Evolutionary conservation across 2,888 invertebrate species (phyloP).

Genomic region (Caenorhabditis afra): DNA sequence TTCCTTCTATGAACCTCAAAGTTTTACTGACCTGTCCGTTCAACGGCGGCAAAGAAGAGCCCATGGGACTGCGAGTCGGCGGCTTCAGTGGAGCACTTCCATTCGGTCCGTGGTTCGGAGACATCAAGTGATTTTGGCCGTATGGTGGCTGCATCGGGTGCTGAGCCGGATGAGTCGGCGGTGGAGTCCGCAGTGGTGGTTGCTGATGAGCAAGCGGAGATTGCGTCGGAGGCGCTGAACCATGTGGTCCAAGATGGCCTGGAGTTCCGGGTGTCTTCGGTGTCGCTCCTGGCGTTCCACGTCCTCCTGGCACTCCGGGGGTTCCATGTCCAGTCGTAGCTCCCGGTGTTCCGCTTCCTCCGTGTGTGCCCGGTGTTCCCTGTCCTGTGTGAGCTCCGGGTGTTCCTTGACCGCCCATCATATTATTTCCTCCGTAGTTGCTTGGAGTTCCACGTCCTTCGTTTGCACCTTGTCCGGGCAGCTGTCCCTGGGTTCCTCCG

Average conservation of each 20-base stretch:
- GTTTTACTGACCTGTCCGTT: slow-evolving; percentile 47
- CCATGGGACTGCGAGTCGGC: slow-evolving; percentile 29
- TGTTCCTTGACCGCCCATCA: not conserved
- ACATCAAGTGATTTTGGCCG: slow-evolving; percentile 21
- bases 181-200: slow-evolving; percentile 2
- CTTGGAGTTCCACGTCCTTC: too few relatives aligned
- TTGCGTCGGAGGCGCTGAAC: not conserved
- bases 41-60: slow-evolving; percentile 31
- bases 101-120: slow-evolving; percentile 24
- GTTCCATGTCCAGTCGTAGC: not conserved
- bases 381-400: not conserved
- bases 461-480: too few relatives aligned
- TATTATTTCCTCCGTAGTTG: too few relatives aligned
- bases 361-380: not conserved
- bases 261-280: slow-evolving; percentile 24
- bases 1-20: too few relatives aligned
- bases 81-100: slow-evolving; percentile 21
- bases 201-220: slow-evolving; percentile 34
- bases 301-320: not conserved
- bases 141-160: slow-evolving; percentile 30
- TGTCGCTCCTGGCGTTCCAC: slow-evolving; percentile 12
- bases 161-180: slow-evolving; percentile 2
- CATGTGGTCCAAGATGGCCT: slow-evolving; percentile 10
- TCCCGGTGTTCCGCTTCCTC: not conserved
- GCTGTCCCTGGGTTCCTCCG: not conserved